Percentiles rank a stretch among this genome's conserved stretches.
Conservation (phyloP, 2,113 vertebrate species). For the Merops nubicus region DNA sequence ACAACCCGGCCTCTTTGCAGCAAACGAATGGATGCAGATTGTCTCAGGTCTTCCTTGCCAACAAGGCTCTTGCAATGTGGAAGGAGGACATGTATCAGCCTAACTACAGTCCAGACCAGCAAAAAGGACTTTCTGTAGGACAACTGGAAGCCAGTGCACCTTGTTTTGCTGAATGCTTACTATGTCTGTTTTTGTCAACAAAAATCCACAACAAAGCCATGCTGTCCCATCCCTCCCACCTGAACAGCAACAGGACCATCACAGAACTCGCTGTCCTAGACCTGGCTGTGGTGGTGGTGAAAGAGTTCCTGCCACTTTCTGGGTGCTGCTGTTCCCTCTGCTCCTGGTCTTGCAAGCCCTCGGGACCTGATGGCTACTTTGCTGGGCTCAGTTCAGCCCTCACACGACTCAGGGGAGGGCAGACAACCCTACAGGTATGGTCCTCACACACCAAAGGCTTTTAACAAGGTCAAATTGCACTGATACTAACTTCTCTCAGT, state of each 20-base stretch:
- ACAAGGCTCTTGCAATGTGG: fast-evolving
- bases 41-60: neutral
- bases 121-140: neutral
- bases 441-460: neutral
- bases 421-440: neutral
- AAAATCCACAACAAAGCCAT: neutral
- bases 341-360: fast-evolving
- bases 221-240: neutral
- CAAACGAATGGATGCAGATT: neutral
- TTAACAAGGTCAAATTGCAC: neutral
- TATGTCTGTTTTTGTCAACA: neutral
- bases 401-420: no score
- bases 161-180: fast-evolving
- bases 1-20: neutral
- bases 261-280: neutral
- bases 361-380: neutral
- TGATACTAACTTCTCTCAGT: neutral
- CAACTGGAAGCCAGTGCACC: neutral
- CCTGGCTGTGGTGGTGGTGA: neutral
- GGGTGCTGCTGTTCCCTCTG: neutral
- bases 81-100: neutral
- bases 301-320: neutral
- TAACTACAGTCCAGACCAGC: neutral
- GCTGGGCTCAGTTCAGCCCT: neutral
- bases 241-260: neutral